A percentile compares a stretch with the other conserved stretches of the same genome.
Conservation (phyloP, 2,888 invertebrate species). For the Chrysolina americana region DNA sequence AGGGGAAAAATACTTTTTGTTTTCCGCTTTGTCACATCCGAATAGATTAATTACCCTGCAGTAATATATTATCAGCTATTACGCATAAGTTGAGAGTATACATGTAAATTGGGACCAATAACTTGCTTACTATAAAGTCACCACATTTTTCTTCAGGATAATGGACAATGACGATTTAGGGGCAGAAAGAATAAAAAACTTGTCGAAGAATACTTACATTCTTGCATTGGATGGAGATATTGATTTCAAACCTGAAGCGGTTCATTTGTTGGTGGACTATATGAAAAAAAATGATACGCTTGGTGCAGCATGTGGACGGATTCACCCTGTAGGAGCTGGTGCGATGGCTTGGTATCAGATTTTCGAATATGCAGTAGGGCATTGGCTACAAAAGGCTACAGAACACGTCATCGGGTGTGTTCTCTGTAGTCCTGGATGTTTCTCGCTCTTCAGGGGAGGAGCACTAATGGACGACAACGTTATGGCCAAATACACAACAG, state of each 20-base stretch:
- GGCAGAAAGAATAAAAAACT: slow-evolving; percentile 73
- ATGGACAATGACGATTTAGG: slow-evolving; percentile 60
- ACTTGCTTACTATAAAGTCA: too few species aligned
- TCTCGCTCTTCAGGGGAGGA: slow-evolving; percentile 89
- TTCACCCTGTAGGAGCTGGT: slow-evolving; percentile 86
- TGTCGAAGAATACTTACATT: slow-evolving; percentile 84
- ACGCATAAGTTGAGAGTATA: too few species aligned
- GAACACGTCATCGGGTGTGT: slow-evolving; percentile 93
- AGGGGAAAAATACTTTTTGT: too few species aligned
- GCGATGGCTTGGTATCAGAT: slow-evolving; percentile 72
- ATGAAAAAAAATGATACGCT: slow-evolving; percentile 82
- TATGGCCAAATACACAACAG: slow-evolving; percentile 89
- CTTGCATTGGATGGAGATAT: slow-evolving; percentile 91
- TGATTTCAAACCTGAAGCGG: slow-evolving; percentile 87
- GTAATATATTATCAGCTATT: too few species aligned
- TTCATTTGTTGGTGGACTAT: slow-evolving; percentile 83
- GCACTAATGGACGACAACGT: slow-evolving; percentile 93
- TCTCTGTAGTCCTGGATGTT: slow-evolving; percentile 93
- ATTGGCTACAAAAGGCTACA: slow-evolving; percentile 94
- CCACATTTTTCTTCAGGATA: slow-evolving; percentile 52
- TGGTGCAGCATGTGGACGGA: slow-evolving; percentile 92
- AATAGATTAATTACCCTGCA: too few species aligned
- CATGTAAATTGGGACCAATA: too few species aligned
- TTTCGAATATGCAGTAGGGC: slow-evolving; percentile 93
- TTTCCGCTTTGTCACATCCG: too few species aligned